phyloP scores from a whole-genome alignment of 2,113 vertebrate species.

The Syngnathus scovelli region DNA sequence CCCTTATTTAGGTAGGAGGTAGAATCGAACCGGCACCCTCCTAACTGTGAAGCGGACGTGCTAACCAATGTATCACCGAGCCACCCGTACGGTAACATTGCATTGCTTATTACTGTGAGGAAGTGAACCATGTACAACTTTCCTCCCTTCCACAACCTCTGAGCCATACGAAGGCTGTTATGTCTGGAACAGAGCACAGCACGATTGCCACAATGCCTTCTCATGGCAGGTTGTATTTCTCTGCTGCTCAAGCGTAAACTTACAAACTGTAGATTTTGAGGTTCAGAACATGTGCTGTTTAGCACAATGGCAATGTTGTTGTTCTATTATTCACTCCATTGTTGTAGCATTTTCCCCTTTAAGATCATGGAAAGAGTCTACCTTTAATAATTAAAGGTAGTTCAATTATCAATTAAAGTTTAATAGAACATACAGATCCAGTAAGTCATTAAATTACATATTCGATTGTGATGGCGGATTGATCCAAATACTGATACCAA shows the following conservation, averaged over 20 bases:
- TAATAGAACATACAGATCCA: too few relatives aligned
- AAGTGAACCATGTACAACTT: slow-evolving; percentile 46
- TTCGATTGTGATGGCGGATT: too few relatives aligned
- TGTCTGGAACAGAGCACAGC: slow-evolving; percentile 40
- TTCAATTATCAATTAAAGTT: too few relatives aligned
- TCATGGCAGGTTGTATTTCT: slow-evolving; percentile 46
- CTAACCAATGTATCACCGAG: too few relatives aligned
- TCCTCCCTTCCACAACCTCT: slow-evolving; percentile 48
- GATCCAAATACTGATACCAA: too few relatives aligned
- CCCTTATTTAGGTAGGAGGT: background rate
- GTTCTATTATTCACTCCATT: background rate
- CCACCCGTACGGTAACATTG: slow-evolving; percentile 8
- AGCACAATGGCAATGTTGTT: background rate
- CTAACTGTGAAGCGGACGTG: too few relatives aligned
- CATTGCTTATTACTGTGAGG: slow-evolving; percentile 48
- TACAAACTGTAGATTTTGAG: background rate
- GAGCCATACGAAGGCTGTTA: slow-evolving; percentile 50
- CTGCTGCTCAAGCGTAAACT: slow-evolving; percentile 3
- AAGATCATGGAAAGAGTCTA: too few relatives aligned
- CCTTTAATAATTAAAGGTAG: too few relatives aligned
- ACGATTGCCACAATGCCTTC: slow-evolving; percentile 31
- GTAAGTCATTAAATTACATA: too few relatives aligned
- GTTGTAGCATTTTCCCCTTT: too few relatives aligned
- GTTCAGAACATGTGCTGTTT: background rate
- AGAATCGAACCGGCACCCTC: too few relatives aligned